Evolutionary conservation across 2,888 invertebrate genomes (phyloP).

Genomic region (Caenorhabditis sp.): DNA sequence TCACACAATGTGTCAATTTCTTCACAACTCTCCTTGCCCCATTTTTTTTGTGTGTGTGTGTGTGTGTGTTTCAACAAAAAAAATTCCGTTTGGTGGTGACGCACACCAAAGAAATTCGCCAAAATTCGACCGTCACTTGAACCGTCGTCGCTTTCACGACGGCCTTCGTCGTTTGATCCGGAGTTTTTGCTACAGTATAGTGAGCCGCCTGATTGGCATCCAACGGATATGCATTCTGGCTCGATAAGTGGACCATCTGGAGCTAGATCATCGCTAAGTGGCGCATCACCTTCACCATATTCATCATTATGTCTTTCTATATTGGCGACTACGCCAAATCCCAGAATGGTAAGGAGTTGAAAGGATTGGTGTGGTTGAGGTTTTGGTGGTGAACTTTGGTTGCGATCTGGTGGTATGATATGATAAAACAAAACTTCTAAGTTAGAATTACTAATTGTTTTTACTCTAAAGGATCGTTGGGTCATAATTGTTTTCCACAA

Average conservation of each 20-base stretch:
- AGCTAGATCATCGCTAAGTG: slow-evolving; percentile 14
- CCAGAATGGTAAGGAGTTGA: slow-evolving; percentile 35
- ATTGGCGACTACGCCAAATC: slow-evolving; percentile 34
- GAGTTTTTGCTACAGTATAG: slow-evolving; percentile 23
- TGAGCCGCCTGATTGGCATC: slow-evolving; percentile 34
- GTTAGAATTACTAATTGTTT: slow-evolving; percentile 11
- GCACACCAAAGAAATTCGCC: slow-evolving; percentile 16
- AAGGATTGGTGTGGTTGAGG: neutral
- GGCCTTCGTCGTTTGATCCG: slow-evolving; percentile 35
- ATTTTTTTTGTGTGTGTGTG: slow-evolving; percentile 5
- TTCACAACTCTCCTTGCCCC: slow-evolving; percentile 3
- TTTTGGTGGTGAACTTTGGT: too few species aligned
- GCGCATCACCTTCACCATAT: slow-evolving; percentile 32
- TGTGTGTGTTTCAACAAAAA: slow-evolving; percentile 29
- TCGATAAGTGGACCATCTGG: slow-evolving; percentile 9
- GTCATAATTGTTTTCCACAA: too few species aligned
- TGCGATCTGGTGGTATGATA: neutral
- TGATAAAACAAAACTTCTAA: slow-evolving; percentile 4
- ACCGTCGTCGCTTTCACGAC: slow-evolving; percentile 10
- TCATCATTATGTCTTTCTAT: slow-evolving; percentile 40
- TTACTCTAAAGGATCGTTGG: too few species aligned
- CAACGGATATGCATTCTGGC: slow-evolving; percentile 22
- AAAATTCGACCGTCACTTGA: slow-evolving; percentile 27
- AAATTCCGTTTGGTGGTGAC: neutral
- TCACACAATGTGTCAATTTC: slow-evolving; percentile 42